Evolutionary conservation across 2,113 vertebrate species (phyloP).

Genomic region (Callipepla californica): DNA sequence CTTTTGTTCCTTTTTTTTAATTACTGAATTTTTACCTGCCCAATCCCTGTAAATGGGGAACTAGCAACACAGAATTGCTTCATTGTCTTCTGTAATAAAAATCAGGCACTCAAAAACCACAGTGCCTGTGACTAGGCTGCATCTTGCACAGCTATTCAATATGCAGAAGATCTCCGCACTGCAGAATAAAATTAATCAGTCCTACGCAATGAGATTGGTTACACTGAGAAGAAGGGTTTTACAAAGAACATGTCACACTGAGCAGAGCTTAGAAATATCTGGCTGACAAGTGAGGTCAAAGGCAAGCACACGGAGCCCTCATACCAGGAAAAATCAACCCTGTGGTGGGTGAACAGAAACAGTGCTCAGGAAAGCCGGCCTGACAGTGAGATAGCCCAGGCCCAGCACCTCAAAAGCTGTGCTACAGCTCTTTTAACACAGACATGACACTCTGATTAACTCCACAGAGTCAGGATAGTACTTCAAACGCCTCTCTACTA

Average conservation of each 20-base stretch:
- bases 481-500: background rate
- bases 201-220: constrained; percentile 32
- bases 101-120: background rate
- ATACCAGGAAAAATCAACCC: background rate
- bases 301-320: background rate
- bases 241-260: background rate
- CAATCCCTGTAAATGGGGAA: background rate
- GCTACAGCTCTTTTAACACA: background rate
- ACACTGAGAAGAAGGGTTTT: background rate
- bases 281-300: background rate
- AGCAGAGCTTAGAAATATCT: background rate
- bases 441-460: background rate
- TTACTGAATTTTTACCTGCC: background rate
- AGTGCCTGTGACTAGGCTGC: constrained; percentile 9
- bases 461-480: background rate
- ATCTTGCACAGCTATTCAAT: constrained; percentile 64
- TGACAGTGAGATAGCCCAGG: background rate
- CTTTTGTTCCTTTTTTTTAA: background rate
- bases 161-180: constrained; percentile 69
- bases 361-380: background rate
- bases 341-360: background rate
- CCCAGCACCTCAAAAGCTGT: background rate
- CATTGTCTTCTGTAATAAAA: background rate
- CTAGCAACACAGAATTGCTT: background rate
- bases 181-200: constrained; percentile 66